phyloP scores from a whole-genome alignment of 2,113 vertebrate genomes.

The Plotosus lineatus region DNA sequence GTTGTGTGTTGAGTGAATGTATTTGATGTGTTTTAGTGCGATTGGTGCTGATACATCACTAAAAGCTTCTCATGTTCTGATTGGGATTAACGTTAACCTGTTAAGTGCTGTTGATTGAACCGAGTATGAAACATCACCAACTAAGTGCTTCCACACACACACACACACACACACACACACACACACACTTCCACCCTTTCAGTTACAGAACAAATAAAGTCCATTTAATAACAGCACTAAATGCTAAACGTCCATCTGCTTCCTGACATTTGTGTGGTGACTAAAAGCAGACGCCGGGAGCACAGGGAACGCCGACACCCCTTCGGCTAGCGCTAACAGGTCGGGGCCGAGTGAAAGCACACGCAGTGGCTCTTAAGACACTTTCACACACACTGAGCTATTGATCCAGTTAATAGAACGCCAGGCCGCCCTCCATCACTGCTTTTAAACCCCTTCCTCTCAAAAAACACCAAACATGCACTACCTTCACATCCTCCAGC shows the following conservation, averaged over 20 bases:
- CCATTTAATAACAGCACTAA: conserved; percentile 82
- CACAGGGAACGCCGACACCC: conserved; percentile 71
- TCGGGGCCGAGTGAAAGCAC: conserved; percentile 80
- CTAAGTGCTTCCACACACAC: conserved; percentile 73
- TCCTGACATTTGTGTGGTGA: conserved; percentile 82
- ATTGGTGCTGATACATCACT: conserved; percentile 18
- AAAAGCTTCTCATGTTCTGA: conserved; percentile 74
- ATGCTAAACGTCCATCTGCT: conserved; percentile 76
- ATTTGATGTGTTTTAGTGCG: background rate
- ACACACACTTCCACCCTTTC: conserved; percentile 33
- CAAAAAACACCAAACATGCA: conserved; percentile 37
- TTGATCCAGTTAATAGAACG: conserved; percentile 84
- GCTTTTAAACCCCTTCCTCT: conserved; percentile 74
- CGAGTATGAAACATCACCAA: conserved; percentile 76
- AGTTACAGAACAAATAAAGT: conserved; percentile 84
- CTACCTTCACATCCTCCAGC: background rate
- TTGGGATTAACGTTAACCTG: conserved; percentile 82
- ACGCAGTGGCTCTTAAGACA: conserved; percentile 89
- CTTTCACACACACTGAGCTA: conserved; percentile 84
- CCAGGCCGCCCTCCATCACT: conserved; percentile 70
- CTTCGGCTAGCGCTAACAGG: conserved; percentile 82
- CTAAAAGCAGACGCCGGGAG: conserved; percentile 81
- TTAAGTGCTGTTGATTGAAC: conserved; percentile 76
- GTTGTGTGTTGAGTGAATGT: background rate
- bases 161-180: conserved; percentile 53